Evolutionary conservation across 1,140 invertebrate species (phyloP).

Genomic region (Andricus grossulariae): DNA sequence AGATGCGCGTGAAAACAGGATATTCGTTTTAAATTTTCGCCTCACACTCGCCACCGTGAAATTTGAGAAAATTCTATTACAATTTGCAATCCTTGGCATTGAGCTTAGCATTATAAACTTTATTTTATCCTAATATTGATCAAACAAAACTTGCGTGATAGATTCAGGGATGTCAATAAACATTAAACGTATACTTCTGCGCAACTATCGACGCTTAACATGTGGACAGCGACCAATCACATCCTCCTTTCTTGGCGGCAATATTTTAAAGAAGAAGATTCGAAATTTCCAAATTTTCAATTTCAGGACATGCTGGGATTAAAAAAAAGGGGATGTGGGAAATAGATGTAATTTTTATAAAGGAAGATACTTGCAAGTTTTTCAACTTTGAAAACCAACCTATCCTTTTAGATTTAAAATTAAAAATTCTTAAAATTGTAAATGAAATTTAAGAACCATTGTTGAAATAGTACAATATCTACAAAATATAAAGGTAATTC

Average conservation of each 20-base stretch:
- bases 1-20: not conserved
- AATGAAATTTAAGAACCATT: no score
- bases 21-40: conserved; percentile 6
- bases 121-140: conserved; percentile 46
- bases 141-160: conserved; percentile 31
- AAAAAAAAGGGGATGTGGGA: not conserved
- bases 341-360: no score
- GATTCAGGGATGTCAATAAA: not conserved
- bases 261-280: not conserved
- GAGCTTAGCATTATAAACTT: conserved; percentile 50
- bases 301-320: no score
- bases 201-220: not conserved
- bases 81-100: conserved; percentile 31
- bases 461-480: no score
- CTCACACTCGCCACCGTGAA: not conserved
- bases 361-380: no score
- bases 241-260: not conserved
- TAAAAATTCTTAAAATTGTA: no score
- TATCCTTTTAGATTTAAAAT: no score
- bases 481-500: no score
- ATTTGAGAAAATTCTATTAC: not conserved
- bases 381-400: no score
- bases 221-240: conserved; percentile 1
- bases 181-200: not conserved
- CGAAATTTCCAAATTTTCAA: not conserved